A percentile compares a stretch with the other conserved stretches of the same genome.
Conservation (phyloP, 2,888 invertebrate genomes). For the Acrobasis repandana region DNA sequence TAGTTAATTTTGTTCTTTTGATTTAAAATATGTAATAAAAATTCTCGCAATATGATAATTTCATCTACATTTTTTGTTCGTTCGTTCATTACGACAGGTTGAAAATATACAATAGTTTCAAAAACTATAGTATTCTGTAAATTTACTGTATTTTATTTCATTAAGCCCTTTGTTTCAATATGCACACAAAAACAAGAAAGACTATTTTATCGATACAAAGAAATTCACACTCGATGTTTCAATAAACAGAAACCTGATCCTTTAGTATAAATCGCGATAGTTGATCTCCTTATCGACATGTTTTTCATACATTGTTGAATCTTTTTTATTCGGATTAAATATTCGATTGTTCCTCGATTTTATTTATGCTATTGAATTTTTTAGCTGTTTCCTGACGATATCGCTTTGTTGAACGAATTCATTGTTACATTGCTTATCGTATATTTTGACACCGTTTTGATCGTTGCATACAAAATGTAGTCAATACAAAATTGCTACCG, state of each 20-base stretch:
- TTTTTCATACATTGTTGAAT: slow-evolving; percentile 20
- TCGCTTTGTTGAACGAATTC: slow-evolving; percentile 12
- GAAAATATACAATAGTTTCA: no score
- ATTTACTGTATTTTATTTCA: no score
- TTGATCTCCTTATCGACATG: slow-evolving; percentile 21
- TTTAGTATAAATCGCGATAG: slow-evolving; percentile 35
- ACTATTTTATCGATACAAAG: background rate
- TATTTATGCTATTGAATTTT: slow-evolving; percentile 1
- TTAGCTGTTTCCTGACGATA: slow-evolving; percentile 14
- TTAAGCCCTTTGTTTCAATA: background rate
- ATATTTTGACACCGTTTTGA: slow-evolving; percentile 19
- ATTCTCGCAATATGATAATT: no score
- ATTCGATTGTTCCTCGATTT: slow-evolving; percentile 8
- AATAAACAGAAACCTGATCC: slow-evolving; percentile 38
- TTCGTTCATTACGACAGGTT: no score
- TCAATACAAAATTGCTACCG: background rate
- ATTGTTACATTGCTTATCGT: slow-evolving; percentile 9
- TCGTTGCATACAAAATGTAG: slow-evolving; percentile 8
- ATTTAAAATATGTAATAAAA: no score
- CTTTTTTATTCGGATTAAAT: slow-evolving; percentile 18
- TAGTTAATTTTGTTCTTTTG: no score
- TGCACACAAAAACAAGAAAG: background rate
- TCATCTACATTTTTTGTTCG: no score
- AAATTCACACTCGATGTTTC: slow-evolving; percentile 1
- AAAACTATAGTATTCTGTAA: no score